Evolutionary conservation across 2,797 vertebrate genomes (phyloP), one percentile per base, ranked within the genome.

Genomic region (Pantherophis alleghaniensis): DNA sequence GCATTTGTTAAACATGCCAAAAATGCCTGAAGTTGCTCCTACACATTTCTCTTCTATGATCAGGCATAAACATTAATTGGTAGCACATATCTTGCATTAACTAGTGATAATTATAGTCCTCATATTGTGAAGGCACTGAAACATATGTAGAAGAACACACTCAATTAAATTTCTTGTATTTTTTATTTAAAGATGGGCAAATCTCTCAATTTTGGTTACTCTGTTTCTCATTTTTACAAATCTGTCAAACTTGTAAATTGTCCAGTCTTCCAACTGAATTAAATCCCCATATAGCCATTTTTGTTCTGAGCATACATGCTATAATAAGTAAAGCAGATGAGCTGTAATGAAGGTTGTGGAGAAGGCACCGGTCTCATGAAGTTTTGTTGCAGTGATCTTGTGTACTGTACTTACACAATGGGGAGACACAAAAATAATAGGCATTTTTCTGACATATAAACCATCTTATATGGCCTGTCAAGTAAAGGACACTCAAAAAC

Each of bases 1-100:
- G 0, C 22, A 86, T 94, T 18, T 7, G 55, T 92, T 93, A 74
- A 94, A 94, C 89, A 93, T 91, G 92, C 32, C 91, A 93, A 92
- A 88, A 74, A 92, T 0, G 11, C 88, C 88, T 55, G 66, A 92
- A 89, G 91, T 93, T 94, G 92, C 94, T 95, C 87, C 2, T 16
- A 55, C 60, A 51, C 14, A 1, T 61, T 91, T 90, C 32, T 94
- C 4, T 90, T 91, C 91, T 92, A 32, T 89, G 83, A 74, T 92
- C n/a, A 26, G 32, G 20, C 66, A 59, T 57, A 51, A 86, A 42
- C 74, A 88, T 90, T 94, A 94, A 94, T 90, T 91, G 89, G 55
- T 37, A 12, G 9, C 20, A 88, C 55, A 12, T 88, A 90, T 91
- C 90, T 92, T 61, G 28, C 28, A 22, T 83, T 93, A 57, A 91